Evolutionary conservation across 2,888 invertebrate genomes (phyloP).

Genomic region (Eupithecia tripunctaria): DNA sequence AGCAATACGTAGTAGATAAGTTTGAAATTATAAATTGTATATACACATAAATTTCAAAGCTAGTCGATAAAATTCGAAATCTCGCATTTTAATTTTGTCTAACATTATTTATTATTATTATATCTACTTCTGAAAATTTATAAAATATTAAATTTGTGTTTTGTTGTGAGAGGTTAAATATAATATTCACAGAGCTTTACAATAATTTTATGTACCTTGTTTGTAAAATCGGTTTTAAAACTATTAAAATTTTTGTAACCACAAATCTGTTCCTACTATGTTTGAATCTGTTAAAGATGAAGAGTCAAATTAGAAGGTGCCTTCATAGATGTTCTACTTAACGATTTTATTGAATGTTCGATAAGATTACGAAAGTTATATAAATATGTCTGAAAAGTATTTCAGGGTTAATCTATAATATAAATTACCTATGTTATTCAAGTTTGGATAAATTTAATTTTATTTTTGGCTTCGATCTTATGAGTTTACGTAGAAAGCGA

Average conservation of each 20-base stretch:
- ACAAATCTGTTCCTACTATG: background rate
- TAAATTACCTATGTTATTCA: background rate
- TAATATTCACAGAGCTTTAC: slow-evolving; percentile 3
- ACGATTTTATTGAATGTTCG: background rate
- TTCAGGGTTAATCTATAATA: background rate
- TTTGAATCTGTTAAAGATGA: slow-evolving; percentile 2
- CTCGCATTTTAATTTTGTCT: too few relatives aligned
- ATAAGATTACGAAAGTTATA: background rate
- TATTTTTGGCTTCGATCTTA: background rate
- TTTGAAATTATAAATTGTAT: slow-evolving; percentile 18
- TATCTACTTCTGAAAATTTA: background rate
- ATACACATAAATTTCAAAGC: slow-evolving; percentile 20
- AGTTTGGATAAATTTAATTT: background rate
- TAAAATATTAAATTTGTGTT: background rate
- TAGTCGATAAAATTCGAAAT: slow-evolving; percentile 26
- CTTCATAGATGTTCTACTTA: slow-evolving; percentile 18
- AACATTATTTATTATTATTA: too few relatives aligned
- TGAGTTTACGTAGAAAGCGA: background rate
- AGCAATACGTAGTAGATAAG: slow-evolving; percentile 28
- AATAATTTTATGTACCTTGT: background rate
- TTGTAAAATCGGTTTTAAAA: background rate
- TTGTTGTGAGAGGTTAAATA: background rate
- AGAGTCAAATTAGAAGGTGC: slow-evolving; percentile 28
- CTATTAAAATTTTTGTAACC: background rate
- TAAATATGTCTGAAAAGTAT: background rate